These are phyloP conservation scores for Tipula lateralis DNA, from an alignment of 2,888 invertebrate species.

Conservation along the genomic window DNA sequence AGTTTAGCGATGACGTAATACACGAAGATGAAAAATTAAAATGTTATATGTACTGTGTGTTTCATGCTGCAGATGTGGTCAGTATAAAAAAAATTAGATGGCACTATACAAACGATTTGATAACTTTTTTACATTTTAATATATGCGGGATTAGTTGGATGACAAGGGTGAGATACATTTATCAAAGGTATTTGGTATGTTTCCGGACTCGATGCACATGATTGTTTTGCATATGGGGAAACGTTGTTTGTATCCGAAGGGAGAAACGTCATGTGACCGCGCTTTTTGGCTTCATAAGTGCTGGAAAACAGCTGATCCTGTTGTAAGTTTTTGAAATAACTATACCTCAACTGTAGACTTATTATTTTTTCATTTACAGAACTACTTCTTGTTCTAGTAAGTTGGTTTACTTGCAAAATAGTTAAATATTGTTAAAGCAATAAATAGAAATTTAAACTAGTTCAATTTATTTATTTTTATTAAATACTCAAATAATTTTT, in stretches of 20 bases:
- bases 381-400: neutral
- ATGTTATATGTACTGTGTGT: conserved; percentile 43
- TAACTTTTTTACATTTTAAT: too few species aligned
- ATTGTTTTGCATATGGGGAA: conserved; percentile 40
- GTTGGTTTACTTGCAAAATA: neutral
- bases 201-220: conserved; percentile 38
- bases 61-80: conserved; percentile 40
- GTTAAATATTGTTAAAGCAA: too few species aligned
- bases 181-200: conserved; percentile 37
- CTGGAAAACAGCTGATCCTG: conserved; percentile 41
- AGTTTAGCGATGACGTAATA: conserved; percentile 42
- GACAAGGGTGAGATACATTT: conserved; percentile 41
- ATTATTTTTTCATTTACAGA: neutral
- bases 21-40: conserved; percentile 42
- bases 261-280: conserved; percentile 40
- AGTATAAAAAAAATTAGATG: neutral
- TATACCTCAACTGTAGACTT: too few species aligned
- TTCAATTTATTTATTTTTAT: too few species aligned
- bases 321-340: conserved; percentile 32
- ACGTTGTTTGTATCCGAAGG: conserved; percentile 40
- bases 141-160: conserved; percentile 34
- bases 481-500: too few species aligned
- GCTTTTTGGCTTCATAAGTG: conserved; percentile 43
- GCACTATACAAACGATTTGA: neutral
- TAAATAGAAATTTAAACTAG: too few species aligned